Evolutionary conservation across 2,113 vertebrate species (phyloP), one percentile per base, ranked within the genome.

Genomic region (Plotosus lineatus): DNA sequence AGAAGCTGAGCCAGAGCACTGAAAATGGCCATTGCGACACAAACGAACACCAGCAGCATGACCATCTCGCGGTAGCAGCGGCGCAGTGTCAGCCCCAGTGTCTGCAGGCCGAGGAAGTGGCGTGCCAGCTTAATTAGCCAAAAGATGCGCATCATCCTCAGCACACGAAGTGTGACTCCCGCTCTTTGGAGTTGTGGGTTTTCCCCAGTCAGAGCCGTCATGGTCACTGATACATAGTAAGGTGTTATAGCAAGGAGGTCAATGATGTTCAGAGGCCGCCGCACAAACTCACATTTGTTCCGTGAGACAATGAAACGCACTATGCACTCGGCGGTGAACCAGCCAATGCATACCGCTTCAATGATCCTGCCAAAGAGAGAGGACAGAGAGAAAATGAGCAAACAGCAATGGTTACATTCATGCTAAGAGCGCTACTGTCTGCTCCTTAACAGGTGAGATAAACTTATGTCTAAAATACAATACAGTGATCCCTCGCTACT

Each of bases 121-220:
- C 98, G 95, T 60, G 98, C 98, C 81, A 99, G 93, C 90, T 99
- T 99, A 91, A 99, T 97, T 81, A 99, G 95, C 98, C 98, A 99
- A 90, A 99, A 99, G 91, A 99, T 97, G 86, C 98, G 92, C 97
- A 98, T 97, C 97, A 99, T 98, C 86, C 98, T 93, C 87, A 99
- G 93, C 80, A 98, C 96, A 40, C 98, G 94, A 87, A 99, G 90
- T 53, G 96, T 94, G 90, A 98, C 94, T 56, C 98, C 98, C n/a
- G 95, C 98, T 61, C 96, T 95, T 89, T 98, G 97, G 58, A 99
- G 95, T 86, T 98, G 96, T 0, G 95, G 93, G 88, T 95, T 95
- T 88, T 96, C 97, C 38, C 95, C 96, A 0, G 97, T 96, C 85
- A 97, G 92, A 53, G 96, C 94, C 4, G 96, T 95, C 89, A 95